phyloP scores from a whole-genome alignment of 2,113 vertebrate species.

The Ophthalmolycus amberensis region DNA sequence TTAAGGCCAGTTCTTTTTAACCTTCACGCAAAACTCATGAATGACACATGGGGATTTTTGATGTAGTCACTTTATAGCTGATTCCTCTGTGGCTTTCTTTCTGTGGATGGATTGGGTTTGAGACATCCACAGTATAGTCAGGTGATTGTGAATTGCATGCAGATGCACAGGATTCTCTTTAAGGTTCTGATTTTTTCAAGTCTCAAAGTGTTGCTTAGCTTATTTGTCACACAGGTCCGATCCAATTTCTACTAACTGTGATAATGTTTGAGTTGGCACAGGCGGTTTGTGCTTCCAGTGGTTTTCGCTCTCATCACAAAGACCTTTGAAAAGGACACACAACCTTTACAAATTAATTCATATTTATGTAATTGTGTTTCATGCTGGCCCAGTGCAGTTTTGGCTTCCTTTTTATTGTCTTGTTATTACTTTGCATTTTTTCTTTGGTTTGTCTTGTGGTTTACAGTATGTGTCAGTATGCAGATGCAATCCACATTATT shows the following conservation, averaged over 20 bases:
- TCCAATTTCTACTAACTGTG: slow-evolving; percentile 66
- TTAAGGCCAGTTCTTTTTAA: slow-evolving; percentile 64
- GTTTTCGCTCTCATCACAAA: slow-evolving; percentile 62
- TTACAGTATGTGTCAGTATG: slow-evolving; percentile 41
- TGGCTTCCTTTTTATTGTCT: slow-evolving; percentile 61
- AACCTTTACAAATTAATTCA: slow-evolving; percentile 76
- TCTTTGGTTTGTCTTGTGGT: slow-evolving; percentile 60
- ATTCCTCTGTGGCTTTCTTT: slow-evolving; percentile 31
- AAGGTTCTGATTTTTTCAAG: slow-evolving; percentile 44
- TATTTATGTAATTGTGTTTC: slow-evolving; percentile 75
- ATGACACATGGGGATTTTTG: slow-evolving; percentile 65
- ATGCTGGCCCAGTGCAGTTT: slow-evolving; percentile 43
- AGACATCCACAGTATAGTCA: slow-evolving; percentile 35
- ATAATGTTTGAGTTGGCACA: slow-evolving; percentile 75
- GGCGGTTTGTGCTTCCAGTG: slow-evolving; percentile 54
- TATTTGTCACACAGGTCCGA: slow-evolving; percentile 54
- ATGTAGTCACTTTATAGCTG: slow-evolving; percentile 37
- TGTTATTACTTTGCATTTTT: slow-evolving; percentile 60
- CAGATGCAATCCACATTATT: slow-evolving; percentile 44
- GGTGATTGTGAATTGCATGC: slow-evolving; percentile 46
- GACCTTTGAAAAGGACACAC: slow-evolving; percentile 55
- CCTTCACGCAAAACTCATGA: slow-evolving; percentile 61
- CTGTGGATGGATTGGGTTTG: slow-evolving; percentile 34
- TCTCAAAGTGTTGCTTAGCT: slow-evolving; percentile 54
- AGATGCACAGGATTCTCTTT: slow-evolving; percentile 16